Base-by-base conservation (phyloP, 2,888 invertebrate species). In the Drosophila melanocephala region DNA sequence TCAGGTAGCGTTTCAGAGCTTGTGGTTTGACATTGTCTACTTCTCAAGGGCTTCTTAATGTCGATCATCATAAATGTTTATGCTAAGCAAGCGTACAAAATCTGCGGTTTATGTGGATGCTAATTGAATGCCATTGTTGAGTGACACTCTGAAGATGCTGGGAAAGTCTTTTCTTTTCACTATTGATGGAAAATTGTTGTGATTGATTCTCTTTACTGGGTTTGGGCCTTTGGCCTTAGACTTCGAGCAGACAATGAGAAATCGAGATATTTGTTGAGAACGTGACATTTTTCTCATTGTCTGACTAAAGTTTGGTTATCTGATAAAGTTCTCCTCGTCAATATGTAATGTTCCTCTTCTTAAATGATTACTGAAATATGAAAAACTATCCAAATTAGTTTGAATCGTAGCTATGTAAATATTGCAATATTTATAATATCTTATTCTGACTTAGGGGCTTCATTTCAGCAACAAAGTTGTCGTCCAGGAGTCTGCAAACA, bases 51-150 rank as follows among this genome's bases (percentile, higher is more conserved):
- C 51, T 62, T 55, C 19, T 30, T 32, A 28, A 56, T 50, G 44
- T 75, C 55, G 26, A 37, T 56, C 35, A 14, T 62, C 28, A 60
- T 67, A 59, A 60, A 67, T 61, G 26, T 42, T 47, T n/a, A 26
- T 50, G 42, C 67, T 59, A 60, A 65, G 51, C 19, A 57, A 57
- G 52, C 72, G 32, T 33, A 47, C 19, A 70, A 39, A 69, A 87
- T 80, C 79, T 79, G 63, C 39, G 19, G 51, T 88, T 91, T 81
- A 87, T 91, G 53, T 75, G 71, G 67, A 81, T 82, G 89, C 87
- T 91, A 91, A 91, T 90, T 91, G 79, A 42, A 26, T 44, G 39
- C 32, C 66, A 83, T 91, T 91, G 89, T 91, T 65, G 16, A 9
- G 10, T 32, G n/a, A 26, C 12, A 7, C 3, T 12, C 42, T 9